A percentile compares a stretch with the other conserved stretches of the same genome.
Conservation (phyloP, 2,113 vertebrate species). For the Trochalopteron elliotii region DNA sequence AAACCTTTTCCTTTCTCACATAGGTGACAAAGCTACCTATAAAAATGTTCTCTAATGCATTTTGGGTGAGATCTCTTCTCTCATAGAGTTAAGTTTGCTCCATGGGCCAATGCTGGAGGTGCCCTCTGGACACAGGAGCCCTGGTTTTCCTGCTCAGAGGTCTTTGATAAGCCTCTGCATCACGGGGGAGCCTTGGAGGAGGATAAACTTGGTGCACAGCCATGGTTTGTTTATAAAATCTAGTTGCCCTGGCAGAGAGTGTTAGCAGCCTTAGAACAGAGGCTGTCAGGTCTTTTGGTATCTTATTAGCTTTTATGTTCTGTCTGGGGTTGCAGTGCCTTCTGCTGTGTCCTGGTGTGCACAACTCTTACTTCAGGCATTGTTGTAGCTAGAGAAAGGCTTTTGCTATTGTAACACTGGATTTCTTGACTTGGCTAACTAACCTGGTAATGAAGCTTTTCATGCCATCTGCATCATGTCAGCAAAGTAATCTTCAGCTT, state of each 20-base stretch:
- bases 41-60: neutral
- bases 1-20: neutral
- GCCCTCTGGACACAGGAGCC: neutral
- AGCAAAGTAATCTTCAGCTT: constrained; percentile 48
- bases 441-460: constrained; percentile 40
- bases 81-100: neutral
- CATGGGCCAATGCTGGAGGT: neutral
- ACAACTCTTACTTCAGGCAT: neutral
- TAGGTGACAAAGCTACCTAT: rapidly evolving
- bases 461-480: constrained; percentile 47
- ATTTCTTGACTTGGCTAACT: constrained; percentile 38
- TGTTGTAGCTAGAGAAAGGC: neutral
- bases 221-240: neutral
- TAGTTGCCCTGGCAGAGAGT: neutral
- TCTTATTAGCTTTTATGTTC: neutral
- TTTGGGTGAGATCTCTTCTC: neutral
- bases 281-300: neutral
- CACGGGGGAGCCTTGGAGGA: neutral
- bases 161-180: neutral
- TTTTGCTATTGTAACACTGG: neutral
- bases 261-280: neutral
- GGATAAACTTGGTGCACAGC: neutral
- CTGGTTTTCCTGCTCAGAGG: neutral
- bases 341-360: neutral
- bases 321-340: neutral